Conservation (phyloP, 2,797 vertebrate genomes). For the Hafferia zeledoni region DNA sequence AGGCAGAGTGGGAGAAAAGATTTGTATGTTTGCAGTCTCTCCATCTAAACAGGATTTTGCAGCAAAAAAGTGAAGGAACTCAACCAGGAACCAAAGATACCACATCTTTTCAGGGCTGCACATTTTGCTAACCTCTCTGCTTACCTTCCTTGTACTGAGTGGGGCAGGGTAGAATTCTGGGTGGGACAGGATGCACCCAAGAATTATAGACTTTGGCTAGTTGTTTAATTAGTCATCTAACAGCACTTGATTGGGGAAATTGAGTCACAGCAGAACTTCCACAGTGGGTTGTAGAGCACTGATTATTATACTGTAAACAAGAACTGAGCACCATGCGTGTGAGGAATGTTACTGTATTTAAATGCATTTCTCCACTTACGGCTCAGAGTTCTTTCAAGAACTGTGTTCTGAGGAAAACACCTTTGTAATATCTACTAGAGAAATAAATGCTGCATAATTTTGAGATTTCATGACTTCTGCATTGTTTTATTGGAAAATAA, state of each 20-base stretch:
- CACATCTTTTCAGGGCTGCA: neutral
- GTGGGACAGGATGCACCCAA: neutral
- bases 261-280: neutral
- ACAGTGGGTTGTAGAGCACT: neutral
- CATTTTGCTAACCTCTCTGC: neutral
- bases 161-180: neutral
- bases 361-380: neutral
- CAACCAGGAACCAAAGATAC: neutral
- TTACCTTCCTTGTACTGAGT: neutral
- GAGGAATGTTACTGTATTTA: neutral
- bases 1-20: neutral
- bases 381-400: neutral
- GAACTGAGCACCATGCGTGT: neutral
- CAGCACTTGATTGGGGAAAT: neutral
- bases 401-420: neutral
- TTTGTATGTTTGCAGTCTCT: neutral
- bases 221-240: neutral
- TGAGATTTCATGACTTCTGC: slow-evolving; percentile 12
- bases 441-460: neutral
- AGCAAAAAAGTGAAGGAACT: neutral
- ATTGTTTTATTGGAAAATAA: slow-evolving; percentile 41
- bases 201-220: neutral
- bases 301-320: neutral
- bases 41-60: neutral
- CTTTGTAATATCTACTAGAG: neutral